A percentile compares a stretch with the other conserved stretches of the same genome.
These are phyloP conservation scores for Nansenia antarctica DNA, from an alignment of 2,113 vertebrate genomes.

Conservation along the genomic window DNA sequence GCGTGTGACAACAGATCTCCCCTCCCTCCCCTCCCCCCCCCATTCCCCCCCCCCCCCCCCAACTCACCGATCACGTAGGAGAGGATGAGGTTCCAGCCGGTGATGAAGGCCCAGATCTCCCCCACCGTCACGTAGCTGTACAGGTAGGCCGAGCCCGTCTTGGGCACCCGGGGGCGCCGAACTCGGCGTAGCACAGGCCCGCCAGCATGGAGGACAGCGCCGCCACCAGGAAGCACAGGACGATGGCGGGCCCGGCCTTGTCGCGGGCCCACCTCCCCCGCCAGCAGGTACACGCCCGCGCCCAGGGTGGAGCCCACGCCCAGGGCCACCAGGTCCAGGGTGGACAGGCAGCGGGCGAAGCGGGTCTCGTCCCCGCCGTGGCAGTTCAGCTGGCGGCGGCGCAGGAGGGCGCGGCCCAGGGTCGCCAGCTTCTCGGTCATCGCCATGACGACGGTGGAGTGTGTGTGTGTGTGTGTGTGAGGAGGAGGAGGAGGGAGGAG, in stretches of 20 bases:
- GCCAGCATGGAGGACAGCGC: slow-evolving; percentile 93
- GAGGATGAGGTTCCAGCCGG: slow-evolving; percentile 97
- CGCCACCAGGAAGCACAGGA: slow-evolving; percentile 92
- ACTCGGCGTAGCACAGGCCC: slow-evolving; percentile 94
- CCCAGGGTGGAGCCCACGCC: slow-evolving; percentile 94
- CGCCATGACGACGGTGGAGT: slow-evolving; percentile 41
- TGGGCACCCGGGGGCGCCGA: slow-evolving; percentile 92
- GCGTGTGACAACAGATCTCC: too few relatives aligned
- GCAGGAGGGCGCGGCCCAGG: slow-evolving; percentile 82
- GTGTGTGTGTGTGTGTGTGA: slow-evolving; percentile 15
- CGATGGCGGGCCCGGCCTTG: slow-evolving; percentile 88
- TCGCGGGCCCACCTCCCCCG: slow-evolving; percentile 90
- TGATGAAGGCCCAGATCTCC: slow-evolving; percentile 96
- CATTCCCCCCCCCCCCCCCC: too few relatives aligned
- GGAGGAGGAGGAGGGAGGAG: background rate
- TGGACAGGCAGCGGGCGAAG: slow-evolving; percentile 91
- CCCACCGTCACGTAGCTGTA: slow-evolving; percentile 97
- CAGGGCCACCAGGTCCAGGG: slow-evolving; percentile 88
- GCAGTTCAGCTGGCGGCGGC: slow-evolving; percentile 80
- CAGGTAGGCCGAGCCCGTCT: slow-evolving; percentile 93
- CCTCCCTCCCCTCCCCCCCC: background rate
- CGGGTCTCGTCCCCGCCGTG: slow-evolving; percentile 77
- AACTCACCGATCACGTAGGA: slow-evolving; percentile 92
- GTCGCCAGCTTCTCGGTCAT: slow-evolving; percentile 75
- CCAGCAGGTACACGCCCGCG: slow-evolving; percentile 91